These are phyloP conservation scores for Asbolus verrucosus DNA, from an alignment of 1,140 invertebrate species.

Conservation along the genomic window DNA sequence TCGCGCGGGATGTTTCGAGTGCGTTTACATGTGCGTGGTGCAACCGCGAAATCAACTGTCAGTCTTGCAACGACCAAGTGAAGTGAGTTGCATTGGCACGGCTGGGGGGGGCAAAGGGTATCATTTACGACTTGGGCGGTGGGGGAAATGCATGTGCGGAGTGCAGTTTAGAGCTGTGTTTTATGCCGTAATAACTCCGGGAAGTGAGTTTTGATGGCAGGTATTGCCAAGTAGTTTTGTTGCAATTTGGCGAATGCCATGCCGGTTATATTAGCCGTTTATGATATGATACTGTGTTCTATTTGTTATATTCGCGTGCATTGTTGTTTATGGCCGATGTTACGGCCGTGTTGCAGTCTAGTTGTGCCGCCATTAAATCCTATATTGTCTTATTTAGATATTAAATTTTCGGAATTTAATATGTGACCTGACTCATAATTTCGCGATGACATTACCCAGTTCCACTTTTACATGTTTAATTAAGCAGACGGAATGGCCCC, in stretches of 20 bases:
- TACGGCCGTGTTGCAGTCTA: slow-evolving; percentile 29
- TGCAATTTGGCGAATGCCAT: slow-evolving; percentile 58
- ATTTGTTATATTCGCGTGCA: slow-evolving; percentile 56
- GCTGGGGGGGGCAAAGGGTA: slow-evolving; percentile 58
- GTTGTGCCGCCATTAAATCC: slow-evolving; percentile 48
- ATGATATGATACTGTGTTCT: slow-evolving; percentile 56
- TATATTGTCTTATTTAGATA: slow-evolving; percentile 57
- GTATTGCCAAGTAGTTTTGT: slow-evolving; percentile 59
- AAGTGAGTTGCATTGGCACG: slow-evolving; percentile 61
- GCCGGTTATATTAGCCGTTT: slow-evolving; percentile 58
- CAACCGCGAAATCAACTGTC: slow-evolving; percentile 60
- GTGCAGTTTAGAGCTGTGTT: slow-evolving; percentile 64
- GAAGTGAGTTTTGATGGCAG: slow-evolving; percentile 63
- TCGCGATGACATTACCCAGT: neutral
- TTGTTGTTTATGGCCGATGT: slow-evolving; percentile 53
- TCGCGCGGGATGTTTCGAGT: slow-evolving; percentile 17
- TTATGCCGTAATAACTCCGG: slow-evolving; percentile 63
- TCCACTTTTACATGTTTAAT: neutral
- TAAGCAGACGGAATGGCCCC: too few species aligned
- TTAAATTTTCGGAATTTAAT: slow-evolving; percentile 56
- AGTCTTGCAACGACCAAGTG: slow-evolving; percentile 59
- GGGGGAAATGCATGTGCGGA: slow-evolving; percentile 64
- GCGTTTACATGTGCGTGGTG: slow-evolving; percentile 27
- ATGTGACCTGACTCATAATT: slow-evolving; percentile 20
- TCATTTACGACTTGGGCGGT: slow-evolving; percentile 63